Evolutionary conservation across 1,140 invertebrate genomes (phyloP), one percentile per base, ranked within the genome.

Genomic region (Hetaerina americana): DNA sequence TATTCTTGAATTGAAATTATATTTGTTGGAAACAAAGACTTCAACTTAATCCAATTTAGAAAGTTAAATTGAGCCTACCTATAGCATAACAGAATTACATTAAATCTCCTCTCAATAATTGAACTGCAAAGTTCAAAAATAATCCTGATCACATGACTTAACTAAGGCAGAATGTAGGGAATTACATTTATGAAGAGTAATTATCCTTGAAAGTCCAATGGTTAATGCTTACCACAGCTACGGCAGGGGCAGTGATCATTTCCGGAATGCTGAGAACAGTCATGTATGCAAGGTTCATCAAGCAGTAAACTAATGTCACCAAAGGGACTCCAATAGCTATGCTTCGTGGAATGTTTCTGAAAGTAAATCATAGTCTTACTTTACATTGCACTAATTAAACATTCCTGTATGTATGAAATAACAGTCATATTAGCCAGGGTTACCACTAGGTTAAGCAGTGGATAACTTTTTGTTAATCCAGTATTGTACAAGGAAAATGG

Each of bases 281-380:
- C 86, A 97, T 92, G 79, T 98, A 97, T 26, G 95, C 90, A 0
- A 97, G 84, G 79, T 98, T 98, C 85, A 96, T 93, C 71, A 93
- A 85, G 5, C 96, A 89, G 78, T 98, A 98, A 2, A 97, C 85
- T 0, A 88, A 76, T 0, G 94, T 97, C 0, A 96, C 92, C 0
- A 94, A 80, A 1, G 94, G 92, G 31, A 96, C 92, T 0, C 92
- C 95, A 57, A 97, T 93, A n/a, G 91, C 83, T 74, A 97, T 96
- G 70, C 94, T 94, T 12, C 89, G 85, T 0, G 93, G 85, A 27
- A 92, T 90, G 76, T 92, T 92, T 22, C 87, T 88, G 78, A 12
- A 82, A 83, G 77, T 73, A 70, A 75, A 68, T 77, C 66, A 70
- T 49, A 57, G n/a, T n/a, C n/a, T n/a, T n/a, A n/a, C n/a, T n/a